Percentiles rank a stretch among this genome's conserved stretches.
Evolutionary conservation across 2,888 invertebrate species (phyloP).

Genomic region (Capitulum mitella): DNA sequence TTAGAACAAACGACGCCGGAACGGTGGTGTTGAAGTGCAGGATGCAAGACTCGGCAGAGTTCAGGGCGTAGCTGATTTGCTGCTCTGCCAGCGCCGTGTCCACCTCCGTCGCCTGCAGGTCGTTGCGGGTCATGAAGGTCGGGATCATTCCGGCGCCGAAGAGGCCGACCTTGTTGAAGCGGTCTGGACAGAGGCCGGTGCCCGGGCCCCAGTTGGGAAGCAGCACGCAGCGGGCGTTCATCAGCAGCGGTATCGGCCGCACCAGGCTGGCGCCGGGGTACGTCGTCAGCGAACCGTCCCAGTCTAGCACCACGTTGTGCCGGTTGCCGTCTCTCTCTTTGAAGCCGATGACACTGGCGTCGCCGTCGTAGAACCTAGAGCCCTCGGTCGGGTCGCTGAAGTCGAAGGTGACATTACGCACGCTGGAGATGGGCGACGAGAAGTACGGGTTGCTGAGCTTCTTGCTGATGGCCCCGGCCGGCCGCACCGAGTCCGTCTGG

Average conservation of each 20-base stretch:
- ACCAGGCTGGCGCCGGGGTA: neutral
- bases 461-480: neutral
- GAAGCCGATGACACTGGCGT: constrained; percentile 6
- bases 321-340: neutral
- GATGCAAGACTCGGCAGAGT: neutral
- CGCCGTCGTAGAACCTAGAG: neutral
- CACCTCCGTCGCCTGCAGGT: too few species aligned
- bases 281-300: neutral
- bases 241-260: neutral
- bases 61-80: constrained; percentile 1
- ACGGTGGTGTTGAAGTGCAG: constrained; percentile 21
- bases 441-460: neutral
- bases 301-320: neutral
- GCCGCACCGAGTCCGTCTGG: neutral
- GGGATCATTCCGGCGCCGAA: neutral
- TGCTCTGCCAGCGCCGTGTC: too few species aligned
- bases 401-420: neutral
- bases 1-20: neutral
- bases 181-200: neutral
- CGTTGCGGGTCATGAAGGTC: constrained; percentile 9
- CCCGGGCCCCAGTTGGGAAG: neutral
- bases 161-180: neutral
- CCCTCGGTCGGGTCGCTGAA: neutral
- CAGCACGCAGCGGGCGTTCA: neutral
- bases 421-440: constrained; percentile 5